Evolutionary conservation across 2,113 vertebrate genomes (phyloP).

Genomic region (Hippocampus mohnikei): DNA sequence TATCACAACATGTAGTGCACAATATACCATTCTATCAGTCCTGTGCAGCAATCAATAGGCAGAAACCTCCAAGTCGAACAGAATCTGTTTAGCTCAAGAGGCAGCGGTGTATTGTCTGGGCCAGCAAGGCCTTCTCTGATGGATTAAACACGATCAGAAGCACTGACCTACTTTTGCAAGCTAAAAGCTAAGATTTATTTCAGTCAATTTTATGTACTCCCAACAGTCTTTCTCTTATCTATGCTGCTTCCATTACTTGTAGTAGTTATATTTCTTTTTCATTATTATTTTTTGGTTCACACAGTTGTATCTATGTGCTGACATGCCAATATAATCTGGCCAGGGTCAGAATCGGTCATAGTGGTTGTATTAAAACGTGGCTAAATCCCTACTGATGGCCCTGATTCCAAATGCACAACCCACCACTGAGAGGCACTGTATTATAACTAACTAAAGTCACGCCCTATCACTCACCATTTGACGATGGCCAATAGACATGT

Average conservation of each 20-base stretch:
- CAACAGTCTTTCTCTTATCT: neutral
- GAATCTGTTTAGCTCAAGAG: neutral
- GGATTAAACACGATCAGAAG: neutral
- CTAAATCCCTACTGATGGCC: too few species aligned
- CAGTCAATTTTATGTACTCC: neutral
- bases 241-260: neutral
- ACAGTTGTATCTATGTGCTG: neutral
- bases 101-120: neutral
- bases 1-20: neutral
- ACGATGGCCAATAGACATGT: too few species aligned
- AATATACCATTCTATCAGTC: neutral
- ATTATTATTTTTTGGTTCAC: neutral
- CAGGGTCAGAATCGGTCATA: neutral
- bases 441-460: too few species aligned
- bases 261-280: neutral
- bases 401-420: too few species aligned
- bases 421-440: too few species aligned
- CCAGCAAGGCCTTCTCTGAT: neutral
- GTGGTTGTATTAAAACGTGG: too few species aligned
- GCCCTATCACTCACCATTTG: too few species aligned
- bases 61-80: neutral
- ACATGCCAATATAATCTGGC: neutral
- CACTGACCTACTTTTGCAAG: neutral
- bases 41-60: neutral
- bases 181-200: neutral